These are phyloP conservation scores for Scolopax bukidnonensis DNA, from an alignment of 2,797 vertebrate genomes.

Conservation along the genomic window DNA sequence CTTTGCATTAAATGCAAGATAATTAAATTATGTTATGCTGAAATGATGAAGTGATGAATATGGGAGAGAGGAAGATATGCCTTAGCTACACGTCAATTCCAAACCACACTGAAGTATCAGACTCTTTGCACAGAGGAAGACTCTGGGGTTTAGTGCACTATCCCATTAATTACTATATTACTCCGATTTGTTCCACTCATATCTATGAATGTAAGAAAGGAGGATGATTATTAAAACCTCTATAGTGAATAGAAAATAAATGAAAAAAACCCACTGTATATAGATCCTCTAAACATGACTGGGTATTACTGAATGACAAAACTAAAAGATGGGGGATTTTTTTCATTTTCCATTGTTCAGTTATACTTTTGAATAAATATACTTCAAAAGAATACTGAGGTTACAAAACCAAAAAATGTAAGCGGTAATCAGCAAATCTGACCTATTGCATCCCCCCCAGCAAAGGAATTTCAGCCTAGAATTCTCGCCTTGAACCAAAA, in stretches of 20 bases:
- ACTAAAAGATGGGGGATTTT: not conserved
- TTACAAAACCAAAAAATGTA: not conserved
- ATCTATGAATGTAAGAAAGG: not conserved
- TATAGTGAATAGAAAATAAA: not conserved
- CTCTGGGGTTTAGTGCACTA: not conserved
- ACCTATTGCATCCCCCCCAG: constrained; percentile 3
- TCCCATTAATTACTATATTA: not conserved
- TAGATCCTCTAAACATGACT: not conserved
- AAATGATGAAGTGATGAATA: constrained; percentile 33
- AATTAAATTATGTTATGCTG: constrained; percentile 38
- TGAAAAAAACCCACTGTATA: fast-evolving
- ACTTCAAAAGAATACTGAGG: not conserved
- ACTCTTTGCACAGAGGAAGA: not conserved
- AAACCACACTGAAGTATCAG: not conserved
- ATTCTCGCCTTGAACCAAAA: constrained; percentile 24
- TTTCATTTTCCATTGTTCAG: not conserved
- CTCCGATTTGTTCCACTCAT: not conserved
- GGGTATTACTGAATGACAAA: not conserved
- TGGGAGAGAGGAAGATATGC: not conserved
- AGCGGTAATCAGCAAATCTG: constrained; percentile 21
- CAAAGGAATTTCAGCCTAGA: constrained; percentile 13
- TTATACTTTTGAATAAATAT: not conserved
- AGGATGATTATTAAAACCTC: not conserved
- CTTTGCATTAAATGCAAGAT: constrained; percentile 15
- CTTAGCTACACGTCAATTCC: not conserved